Evolutionary conservation across 2,888 invertebrate species (phyloP).

Genomic region (Pyrgus malvae): DNA sequence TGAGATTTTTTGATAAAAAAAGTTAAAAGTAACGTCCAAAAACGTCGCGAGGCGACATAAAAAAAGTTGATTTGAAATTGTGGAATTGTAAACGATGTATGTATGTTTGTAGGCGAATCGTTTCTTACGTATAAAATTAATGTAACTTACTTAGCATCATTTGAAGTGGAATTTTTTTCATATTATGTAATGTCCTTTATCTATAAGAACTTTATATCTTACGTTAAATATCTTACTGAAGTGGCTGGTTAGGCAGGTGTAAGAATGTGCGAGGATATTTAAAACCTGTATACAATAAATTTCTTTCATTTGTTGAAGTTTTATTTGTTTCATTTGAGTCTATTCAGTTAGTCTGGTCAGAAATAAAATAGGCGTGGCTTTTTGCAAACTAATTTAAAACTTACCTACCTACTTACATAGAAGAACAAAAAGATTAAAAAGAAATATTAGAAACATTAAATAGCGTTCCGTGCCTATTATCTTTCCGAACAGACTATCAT

Average conservation of each 20-base stretch:
- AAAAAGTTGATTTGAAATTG: conserved; percentile 71
- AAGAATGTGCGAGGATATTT: conserved; percentile 77
- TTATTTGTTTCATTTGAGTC: conserved; percentile 65
- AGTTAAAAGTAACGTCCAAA: conserved; percentile 69
- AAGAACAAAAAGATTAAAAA: no score
- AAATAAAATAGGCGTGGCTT: no score
- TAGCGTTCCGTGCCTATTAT: no score
- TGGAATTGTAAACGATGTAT: conserved; percentile 69
- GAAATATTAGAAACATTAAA: no score
- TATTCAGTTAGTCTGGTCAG: no score
- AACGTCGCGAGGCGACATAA: conserved; percentile 70
- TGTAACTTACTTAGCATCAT: conserved; percentile 62
- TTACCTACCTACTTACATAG: no score
- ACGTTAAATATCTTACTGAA: conserved; percentile 73
- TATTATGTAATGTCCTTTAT: conserved; percentile 75
- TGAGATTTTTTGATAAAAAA: conserved; percentile 64
- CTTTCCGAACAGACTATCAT: no score
- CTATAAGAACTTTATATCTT: conserved; percentile 76
- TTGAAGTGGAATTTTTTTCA: conserved; percentile 64
- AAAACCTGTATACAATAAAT: conserved; percentile 83
- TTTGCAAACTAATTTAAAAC: no score
- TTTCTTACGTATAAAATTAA: conserved; percentile 58
- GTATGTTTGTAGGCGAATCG: conserved; percentile 46
- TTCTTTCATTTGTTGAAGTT: conserved; percentile 80
- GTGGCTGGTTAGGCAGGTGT: conserved; percentile 77